Base-by-base conservation (phyloP, 2,113 vertebrate genomes). In the Lagopus leucura region DNA sequence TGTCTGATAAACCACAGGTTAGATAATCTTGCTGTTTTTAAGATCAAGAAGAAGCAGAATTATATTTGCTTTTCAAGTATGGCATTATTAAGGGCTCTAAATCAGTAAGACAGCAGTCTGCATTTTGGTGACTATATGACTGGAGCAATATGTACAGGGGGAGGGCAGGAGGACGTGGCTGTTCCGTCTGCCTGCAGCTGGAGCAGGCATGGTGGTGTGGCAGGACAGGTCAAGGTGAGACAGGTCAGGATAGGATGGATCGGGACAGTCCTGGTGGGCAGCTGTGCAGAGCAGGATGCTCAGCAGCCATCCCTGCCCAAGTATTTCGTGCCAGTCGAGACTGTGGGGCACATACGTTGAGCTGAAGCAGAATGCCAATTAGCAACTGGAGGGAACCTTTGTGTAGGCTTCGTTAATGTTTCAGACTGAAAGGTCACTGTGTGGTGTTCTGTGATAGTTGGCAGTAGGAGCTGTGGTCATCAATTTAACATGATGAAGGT, bases 231-330 rank as follows among this genome's bases (percentile, higher is more conserved):
- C 10, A 1, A 22, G 70, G 28, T 70, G 28, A 27, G 42, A 54
- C 2, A 30, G 24, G 36, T 22, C 10, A 2, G 21, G 40, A 28
- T 70, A 28, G 30, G n/a, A 48, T 2, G 36, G 27, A n/a, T 22
- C 6, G 1, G 24, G 70, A 57, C 55, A 43, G 16, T n/a, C 50
- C 50, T n/a, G n/a, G 32, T 0, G 0, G 40, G 28, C 0, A 1
- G 61, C 54, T 12, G 1, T 3, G 50, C 27, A 63, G 60, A 45
- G 17, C 8, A 71, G 70, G n/a, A 30, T 0, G 0, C 60, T 82
- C 48, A 4, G 28, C 20, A 43, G 36, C 43, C 57, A 71, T 30
- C 7, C 22, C 34, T 63, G 18, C 20, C 13, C 66, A 73, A 77
- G 16, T 30, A 71, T 9, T 38, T 6, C 27, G 14, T 0, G 0